These are phyloP conservation scores for Centrocercus urophasianus DNA, from an alignment of 2,113 vertebrate species.

Conservation along the genomic window DNA sequence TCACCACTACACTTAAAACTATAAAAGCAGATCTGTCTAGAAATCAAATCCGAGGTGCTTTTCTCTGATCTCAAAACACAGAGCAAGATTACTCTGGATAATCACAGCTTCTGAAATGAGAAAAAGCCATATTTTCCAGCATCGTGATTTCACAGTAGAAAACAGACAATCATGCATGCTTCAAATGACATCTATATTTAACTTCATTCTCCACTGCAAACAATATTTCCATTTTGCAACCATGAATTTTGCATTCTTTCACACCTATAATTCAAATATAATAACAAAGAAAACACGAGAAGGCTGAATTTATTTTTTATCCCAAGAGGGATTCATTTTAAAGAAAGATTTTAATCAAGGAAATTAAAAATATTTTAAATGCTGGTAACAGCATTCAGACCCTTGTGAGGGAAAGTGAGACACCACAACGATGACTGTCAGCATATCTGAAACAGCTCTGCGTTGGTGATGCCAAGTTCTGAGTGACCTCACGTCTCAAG, in stretches of 20 bases:
- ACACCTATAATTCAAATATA: constrained; percentile 67
- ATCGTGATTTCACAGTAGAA: constrained; percentile 61
- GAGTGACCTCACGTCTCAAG: not conserved
- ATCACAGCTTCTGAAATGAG: constrained; percentile 60
- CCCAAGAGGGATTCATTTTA: constrained; percentile 30
- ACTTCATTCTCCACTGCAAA: constrained; percentile 53
- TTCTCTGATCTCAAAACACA: constrained; percentile 53
- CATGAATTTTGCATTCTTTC: constrained; percentile 60
- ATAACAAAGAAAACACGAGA: constrained; percentile 48
- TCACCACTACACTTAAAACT: constrained; percentile 55
- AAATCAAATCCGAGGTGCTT: constrained; percentile 47
- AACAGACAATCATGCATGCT: constrained; percentile 64
- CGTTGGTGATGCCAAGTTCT: not conserved
- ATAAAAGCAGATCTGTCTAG: constrained; percentile 45
- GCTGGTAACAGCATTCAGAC: constrained; percentile 2
- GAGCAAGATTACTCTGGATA: constrained; percentile 54
- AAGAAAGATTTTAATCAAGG: constrained; percentile 46
- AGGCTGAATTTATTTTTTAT: constrained; percentile 57
- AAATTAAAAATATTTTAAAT: constrained; percentile 52
- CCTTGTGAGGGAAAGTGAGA: not conserved
- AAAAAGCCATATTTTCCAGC: constrained; percentile 67
- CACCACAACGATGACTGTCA: not conserved
- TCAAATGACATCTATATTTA: constrained; percentile 68
- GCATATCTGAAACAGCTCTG: not conserved
- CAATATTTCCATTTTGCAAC: constrained; percentile 63